A percentile compares a stretch with the other conserved stretches of the same genome.
These are phyloP conservation scores for Anseranas semipalmata DNA, from an alignment of 2,113 vertebrate genomes.

Conservation along the genomic window DNA sequence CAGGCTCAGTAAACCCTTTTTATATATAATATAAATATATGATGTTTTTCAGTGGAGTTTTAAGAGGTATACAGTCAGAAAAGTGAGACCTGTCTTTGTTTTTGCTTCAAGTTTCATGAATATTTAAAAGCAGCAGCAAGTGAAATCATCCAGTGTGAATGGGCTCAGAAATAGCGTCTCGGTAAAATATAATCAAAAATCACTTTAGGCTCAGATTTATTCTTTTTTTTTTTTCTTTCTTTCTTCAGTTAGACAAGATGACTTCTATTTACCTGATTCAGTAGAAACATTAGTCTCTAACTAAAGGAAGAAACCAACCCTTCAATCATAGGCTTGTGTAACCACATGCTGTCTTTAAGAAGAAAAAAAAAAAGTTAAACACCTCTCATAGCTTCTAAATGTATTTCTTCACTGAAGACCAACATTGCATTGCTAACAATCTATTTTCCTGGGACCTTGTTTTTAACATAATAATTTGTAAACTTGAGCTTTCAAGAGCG, in stretches of 20 bases:
- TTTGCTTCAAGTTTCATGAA: slow-evolving; percentile 40
- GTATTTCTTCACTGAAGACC: not conserved
- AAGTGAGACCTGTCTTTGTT: slow-evolving; percentile 26
- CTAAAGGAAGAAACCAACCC: not conserved
- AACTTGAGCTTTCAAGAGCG: not conserved
- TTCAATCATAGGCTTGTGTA: not conserved
- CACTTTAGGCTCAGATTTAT: not conserved
- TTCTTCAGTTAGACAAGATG: not conserved
- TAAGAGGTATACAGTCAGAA: not conserved
- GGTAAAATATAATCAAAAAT: slow-evolving; percentile 22
- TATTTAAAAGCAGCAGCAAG: slow-evolving; percentile 56
- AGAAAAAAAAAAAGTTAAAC: not conserved
- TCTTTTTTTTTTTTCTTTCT: not conserved
- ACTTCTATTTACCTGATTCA: slow-evolving; percentile 11
- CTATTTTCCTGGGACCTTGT: not conserved
- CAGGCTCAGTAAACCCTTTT: not conserved
- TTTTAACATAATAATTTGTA: not conserved
- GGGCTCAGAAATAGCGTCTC: not conserved
- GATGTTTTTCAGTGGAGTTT: not conserved
- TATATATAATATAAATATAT: too few relatives aligned
- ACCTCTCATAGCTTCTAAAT: not conserved
- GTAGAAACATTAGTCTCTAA: not conserved
- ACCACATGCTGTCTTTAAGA: not conserved
- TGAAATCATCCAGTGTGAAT: slow-evolving; percentile 35
- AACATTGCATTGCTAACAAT: not conserved